Percentiles rank a stretch among this genome's conserved stretches.
Conservation (phyloP, 2,113 vertebrate genomes). For the Podiceps cristatus region DNA sequence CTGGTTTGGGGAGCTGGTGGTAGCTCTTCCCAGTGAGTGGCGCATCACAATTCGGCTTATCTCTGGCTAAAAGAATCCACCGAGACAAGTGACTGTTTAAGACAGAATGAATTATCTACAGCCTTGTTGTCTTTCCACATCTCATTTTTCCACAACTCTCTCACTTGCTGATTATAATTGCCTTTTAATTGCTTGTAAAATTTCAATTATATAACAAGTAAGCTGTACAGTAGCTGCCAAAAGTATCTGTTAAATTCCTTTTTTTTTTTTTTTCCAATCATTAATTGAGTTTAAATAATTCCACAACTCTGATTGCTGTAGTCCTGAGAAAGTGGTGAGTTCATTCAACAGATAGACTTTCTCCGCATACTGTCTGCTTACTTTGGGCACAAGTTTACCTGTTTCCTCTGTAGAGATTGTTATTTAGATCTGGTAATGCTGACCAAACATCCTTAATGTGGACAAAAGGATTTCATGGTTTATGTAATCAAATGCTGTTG, state of each 20-base stretch:
- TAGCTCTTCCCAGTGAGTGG: not conserved
- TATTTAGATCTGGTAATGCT: not conserved
- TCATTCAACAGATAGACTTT: not conserved
- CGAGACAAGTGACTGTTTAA: not conserved
- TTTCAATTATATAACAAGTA: conserved; percentile 30
- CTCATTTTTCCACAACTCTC: not conserved
- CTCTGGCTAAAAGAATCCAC: not conserved
- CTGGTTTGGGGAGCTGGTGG: not conserved
- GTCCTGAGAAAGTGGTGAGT: not conserved
- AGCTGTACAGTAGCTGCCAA: not conserved
- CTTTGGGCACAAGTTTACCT: not conserved
- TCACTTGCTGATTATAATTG: conserved; percentile 37
- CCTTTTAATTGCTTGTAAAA: conserved; percentile 10
- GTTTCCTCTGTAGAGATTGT: not conserved
- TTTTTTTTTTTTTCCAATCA: not conserved
- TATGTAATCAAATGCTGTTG: not conserved
- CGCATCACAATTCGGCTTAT: not conserved
- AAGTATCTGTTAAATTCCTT: not conserved
- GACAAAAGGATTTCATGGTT: conserved; percentile 30
- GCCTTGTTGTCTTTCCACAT: not conserved
- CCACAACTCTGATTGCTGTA: not conserved
- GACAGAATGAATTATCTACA: not conserved
- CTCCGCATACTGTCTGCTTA: not conserved
- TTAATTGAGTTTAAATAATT: not conserved
- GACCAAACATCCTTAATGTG: conserved; percentile 1